Evolutionary conservation across 2,113 vertebrate species (phyloP).

Genomic region (Gasterosteus nipponicus): DNA sequence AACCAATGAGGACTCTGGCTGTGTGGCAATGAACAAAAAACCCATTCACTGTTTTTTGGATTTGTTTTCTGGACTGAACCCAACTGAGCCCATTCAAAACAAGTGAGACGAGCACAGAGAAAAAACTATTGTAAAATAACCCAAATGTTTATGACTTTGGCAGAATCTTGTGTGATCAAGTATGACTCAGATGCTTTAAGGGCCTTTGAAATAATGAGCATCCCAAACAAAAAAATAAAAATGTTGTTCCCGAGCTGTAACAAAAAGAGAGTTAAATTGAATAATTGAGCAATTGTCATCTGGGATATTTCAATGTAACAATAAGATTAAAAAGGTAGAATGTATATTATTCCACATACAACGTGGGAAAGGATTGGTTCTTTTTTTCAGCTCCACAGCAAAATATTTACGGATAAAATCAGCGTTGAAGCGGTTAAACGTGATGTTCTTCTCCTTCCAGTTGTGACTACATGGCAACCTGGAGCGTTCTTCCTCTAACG

Average conservation of each 20-base stretch:
- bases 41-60: no score
- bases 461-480: conserved; percentile 23
- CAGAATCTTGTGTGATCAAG: no score
- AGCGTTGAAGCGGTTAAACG: neutral
- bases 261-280: neutral
- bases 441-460: conserved; percentile 2
- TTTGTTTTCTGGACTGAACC: no score
- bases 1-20: no score
- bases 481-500: conserved; percentile 13
- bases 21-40: no score
- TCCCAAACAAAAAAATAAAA: neutral
- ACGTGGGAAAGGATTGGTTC: neutral
- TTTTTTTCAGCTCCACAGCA: neutral
- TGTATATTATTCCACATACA: neutral
- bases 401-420: neutral
- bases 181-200: neutral
- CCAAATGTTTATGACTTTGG: no score
- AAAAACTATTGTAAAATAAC: neutral
- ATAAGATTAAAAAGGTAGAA: neutral
- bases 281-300: neutral
- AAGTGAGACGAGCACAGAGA: neutral
- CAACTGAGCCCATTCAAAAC: neutral
- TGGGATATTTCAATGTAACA: neutral
- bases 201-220: no score
- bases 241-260: neutral